A percentile compares a stretch with the other conserved stretches of the same genome.
Conservation (phyloP, 2,797 vertebrate genomes). For the Poeciliopsis infans region DNA sequence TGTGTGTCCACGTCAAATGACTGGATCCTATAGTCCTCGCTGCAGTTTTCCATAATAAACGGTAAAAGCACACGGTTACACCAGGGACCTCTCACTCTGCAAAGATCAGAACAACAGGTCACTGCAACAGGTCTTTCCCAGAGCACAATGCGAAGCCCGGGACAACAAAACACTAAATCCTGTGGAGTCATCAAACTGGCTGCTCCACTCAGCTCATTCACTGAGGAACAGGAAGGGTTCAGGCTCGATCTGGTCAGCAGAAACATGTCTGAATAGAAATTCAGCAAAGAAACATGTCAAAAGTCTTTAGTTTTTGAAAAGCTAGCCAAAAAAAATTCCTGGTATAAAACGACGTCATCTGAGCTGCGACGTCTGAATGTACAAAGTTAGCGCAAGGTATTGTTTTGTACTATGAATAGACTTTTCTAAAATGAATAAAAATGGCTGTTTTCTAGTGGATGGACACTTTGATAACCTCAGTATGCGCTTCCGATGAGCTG, state of each 20-base stretch:
- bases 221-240: conserved; percentile 52
- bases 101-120: background rate
- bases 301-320: background rate
- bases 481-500: background rate
- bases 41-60: conserved; percentile 86
- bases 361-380: background rate
- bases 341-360: background rate
- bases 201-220: conserved; percentile 56
- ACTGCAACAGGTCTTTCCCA: background rate
- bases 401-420: background rate
- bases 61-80: conserved; percentile 9
- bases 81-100: conserved; percentile 33
- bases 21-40: conserved; percentile 94
- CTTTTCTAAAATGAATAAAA: background rate
- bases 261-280: background rate
- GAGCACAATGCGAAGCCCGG: background rate
- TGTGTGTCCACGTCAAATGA: conserved; percentile 91
- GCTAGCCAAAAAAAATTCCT: background rate
- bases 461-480: conserved; percentile 4
- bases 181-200: conserved; percentile 67
- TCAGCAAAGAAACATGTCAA: background rate
- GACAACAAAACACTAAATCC: conserved; percentile 62
- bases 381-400: background rate
- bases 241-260: conserved; percentile 11
- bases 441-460: background rate